phyloP scores from a whole-genome alignment of 2,113 vertebrate species.

The Anguilla rostrata region DNA sequence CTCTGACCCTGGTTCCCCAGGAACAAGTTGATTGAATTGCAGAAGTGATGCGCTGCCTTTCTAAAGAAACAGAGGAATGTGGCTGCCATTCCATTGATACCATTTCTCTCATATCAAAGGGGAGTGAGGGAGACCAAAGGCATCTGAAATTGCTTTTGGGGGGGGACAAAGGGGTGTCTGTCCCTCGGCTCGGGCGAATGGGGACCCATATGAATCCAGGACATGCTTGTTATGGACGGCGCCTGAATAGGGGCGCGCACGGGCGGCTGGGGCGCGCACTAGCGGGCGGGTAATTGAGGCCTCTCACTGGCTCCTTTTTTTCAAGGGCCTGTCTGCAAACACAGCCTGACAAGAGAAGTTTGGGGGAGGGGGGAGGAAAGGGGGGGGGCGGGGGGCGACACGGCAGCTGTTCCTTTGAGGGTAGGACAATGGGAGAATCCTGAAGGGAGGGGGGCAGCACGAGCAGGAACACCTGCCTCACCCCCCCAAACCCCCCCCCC shows the following conservation, averaged over 20 bases:
- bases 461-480: constrained; percentile 71
- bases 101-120: constrained; percentile 22
- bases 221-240: constrained; percentile 43
- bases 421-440: constrained; percentile 66
- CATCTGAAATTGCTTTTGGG: constrained; percentile 37
- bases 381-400: constrained; percentile 50
- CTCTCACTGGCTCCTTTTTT: constrained; percentile 45
- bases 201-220: constrained; percentile 49
- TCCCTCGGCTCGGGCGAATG: not conserved
- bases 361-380: constrained; percentile 37
- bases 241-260: constrained; percentile 47
- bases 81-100: constrained; percentile 25
- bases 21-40: constrained; percentile 11
- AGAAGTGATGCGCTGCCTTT: not conserved
- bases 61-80: constrained; percentile 29
- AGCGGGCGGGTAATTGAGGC: constrained; percentile 53
- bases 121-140: constrained; percentile 27
- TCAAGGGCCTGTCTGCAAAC: constrained; percentile 49
- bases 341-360: constrained; percentile 56
- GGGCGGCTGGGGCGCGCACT: constrained; percentile 24
- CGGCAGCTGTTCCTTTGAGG: constrained; percentile 75
- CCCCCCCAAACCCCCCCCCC: not conserved
- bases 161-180: constrained; percentile 45
- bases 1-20: not conserved
- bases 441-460: constrained; percentile 49